Percentiles rank a stretch among this genome's conserved stretches.
Conservation (phyloP, 37 sponge, comb jelly and placozoan species). For the Hexactinellida sp. region DNA sequence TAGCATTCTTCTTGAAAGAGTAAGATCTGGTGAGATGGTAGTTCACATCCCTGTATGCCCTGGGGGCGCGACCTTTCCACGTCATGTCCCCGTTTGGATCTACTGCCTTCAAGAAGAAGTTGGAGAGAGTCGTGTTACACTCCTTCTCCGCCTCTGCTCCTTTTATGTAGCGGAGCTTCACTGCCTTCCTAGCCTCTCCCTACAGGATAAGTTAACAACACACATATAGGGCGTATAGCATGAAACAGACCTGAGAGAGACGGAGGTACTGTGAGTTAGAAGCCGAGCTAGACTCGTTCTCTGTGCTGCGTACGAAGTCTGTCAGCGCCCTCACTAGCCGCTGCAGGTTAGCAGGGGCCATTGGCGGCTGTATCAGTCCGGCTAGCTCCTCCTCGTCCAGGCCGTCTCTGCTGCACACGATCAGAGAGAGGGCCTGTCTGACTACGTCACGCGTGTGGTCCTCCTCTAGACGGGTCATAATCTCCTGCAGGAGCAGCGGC, state of each 20-base stretch:
- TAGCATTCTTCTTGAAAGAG: conserved; percentile 46
- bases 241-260: neutral
- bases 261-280: neutral
- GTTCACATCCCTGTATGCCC: conserved; percentile 73
- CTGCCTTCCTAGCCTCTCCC: conserved; percentile 41
- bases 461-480: conserved; percentile 51
- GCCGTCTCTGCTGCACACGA: conserved; percentile 55
- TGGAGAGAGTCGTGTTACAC: conserved; percentile 40
- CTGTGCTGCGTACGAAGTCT: neutral
- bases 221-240: neutral
- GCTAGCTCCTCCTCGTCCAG: conserved; percentile 54
- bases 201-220: neutral
- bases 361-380: neutral
- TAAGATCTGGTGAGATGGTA: conserved; percentile 58
- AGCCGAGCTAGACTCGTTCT: neutral
- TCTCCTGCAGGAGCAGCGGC: conserved; percentile 61
- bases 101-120: conserved; percentile 40
- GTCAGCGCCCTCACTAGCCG: neutral
- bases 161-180: conserved; percentile 43
- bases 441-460: conserved; percentile 57
- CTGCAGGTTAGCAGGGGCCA: conserved; percentile 20
- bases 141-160: conserved; percentile 45
- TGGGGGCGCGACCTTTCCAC: conserved; percentile 44
- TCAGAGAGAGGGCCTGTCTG: conserved; percentile 33
- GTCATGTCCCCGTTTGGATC: conserved; percentile 53